phyloP scores from a whole-genome alignment of 2,888 invertebrate species.

The Willowsia nigromaculata region DNA sequence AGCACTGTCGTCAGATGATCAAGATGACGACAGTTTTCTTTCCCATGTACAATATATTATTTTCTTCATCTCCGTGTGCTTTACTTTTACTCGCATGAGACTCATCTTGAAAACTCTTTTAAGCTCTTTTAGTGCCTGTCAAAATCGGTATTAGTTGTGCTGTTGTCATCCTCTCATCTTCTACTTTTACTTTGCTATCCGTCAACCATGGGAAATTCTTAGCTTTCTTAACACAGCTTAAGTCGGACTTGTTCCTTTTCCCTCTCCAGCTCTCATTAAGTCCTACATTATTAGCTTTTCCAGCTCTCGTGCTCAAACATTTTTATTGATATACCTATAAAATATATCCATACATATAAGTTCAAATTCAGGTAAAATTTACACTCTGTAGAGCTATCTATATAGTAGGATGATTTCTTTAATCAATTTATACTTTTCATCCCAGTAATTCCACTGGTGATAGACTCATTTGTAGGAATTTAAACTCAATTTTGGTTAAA shows the following conservation, averaged over 20 bases:
- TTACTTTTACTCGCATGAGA: constrained; percentile 19
- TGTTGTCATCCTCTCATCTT: constrained; percentile 51
- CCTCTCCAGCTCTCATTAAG: constrained; percentile 47
- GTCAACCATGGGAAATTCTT: constrained; percentile 62
- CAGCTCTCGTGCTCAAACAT: background rate
- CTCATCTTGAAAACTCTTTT: constrained; percentile 62
- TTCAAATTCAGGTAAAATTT: background rate
- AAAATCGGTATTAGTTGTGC: constrained; percentile 65
- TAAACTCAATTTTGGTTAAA: background rate
- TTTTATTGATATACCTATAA: background rate
- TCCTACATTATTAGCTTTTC: constrained; percentile 31
- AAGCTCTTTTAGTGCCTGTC: constrained; percentile 70
- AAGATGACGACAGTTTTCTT: constrained; percentile 34
- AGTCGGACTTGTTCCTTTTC: constrained; percentile 12
- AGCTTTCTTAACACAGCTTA: constrained; percentile 59
- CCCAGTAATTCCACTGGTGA: background rate
- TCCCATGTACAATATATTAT: background rate
- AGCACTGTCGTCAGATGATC: constrained; percentile 15
- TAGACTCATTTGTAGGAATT: background rate
- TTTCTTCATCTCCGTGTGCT: background rate
- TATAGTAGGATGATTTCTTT: background rate
- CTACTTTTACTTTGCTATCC: constrained; percentile 26
- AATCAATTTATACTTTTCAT: constrained; percentile 23
- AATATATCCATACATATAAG: background rate
- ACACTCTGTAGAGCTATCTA: background rate